Base-by-base conservation (phyloP, 53 echinoderm and acorn worm genomes). In the Actinopyga echinites region DNA sequence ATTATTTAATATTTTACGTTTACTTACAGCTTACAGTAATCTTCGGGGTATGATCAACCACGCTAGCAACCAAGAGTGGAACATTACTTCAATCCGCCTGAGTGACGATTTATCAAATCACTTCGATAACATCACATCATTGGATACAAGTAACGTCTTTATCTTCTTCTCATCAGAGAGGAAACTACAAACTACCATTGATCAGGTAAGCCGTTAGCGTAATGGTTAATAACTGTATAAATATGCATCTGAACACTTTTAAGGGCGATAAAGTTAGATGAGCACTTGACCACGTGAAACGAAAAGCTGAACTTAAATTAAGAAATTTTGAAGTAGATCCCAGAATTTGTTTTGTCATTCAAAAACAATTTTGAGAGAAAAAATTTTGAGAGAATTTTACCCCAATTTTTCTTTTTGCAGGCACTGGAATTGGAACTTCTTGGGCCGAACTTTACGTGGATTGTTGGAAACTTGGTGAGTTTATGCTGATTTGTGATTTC, bases 381-480 rank as follows among this genome's bases (percentile, higher is more conserved):
- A 5, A 23, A 4, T 5, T 60, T 6, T 23, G 4, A 60, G 9
- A 5, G 11, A 6, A 10, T 23, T 66, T 66, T 37, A 44, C 44
- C 43, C 2, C 15, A 15, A 49, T 49, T 49, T 49, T 15, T 49
- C 17, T 15, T 69, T 42, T 83, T 86, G 30, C 57, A 88, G 88
- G 83, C 89, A 19, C 43, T 64, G 75, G 38, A 17, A 26, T 56
- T 83, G 31, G 66, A 69, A 26, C 74, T 89, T 31, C 74, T 95
- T 56, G 92, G 87, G 13, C 83, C 91, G 23, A 83, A 75, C 25
- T 95, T 81, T 79, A 93, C 91, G 29, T 95, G 95, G 95, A 87
- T 95, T 56, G 75, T 95, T 43, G 95, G 93, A 24, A 95, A 95
- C 52, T 65, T 95, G 89, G 95, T 95, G 84, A 90, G 92, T 90